These are phyloP conservation scores for Chaunax sp. DNA, from an alignment of 2,797 vertebrate species.

Conservation along the genomic window DNA sequence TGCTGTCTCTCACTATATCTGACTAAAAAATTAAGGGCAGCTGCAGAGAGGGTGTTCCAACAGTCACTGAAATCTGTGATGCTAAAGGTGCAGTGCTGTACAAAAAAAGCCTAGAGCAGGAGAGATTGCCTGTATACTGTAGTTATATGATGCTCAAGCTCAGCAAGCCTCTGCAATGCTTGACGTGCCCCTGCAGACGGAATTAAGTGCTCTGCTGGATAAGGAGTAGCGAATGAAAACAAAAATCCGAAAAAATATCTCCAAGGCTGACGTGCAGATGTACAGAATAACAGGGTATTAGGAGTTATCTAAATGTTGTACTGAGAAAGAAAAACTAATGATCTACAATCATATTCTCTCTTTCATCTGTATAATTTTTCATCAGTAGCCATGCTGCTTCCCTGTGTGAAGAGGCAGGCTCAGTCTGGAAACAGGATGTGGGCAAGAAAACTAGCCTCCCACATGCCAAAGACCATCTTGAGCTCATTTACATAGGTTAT, in stretches of 20 bases:
- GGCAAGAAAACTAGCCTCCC: slow-evolving; percentile 75
- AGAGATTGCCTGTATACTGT: slow-evolving; percentile 6
- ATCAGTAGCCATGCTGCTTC: slow-evolving; percentile 36
- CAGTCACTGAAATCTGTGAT: slow-evolving; percentile 24
- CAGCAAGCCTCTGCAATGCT: slow-evolving; percentile 4
- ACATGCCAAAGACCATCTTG: slow-evolving; percentile 75
- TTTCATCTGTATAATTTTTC: slow-evolving; percentile 48
- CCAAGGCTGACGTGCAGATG: background rate
- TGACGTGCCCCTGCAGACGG: slow-evolving; percentile 4
- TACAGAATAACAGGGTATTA: background rate
- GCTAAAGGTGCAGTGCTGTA: no score
- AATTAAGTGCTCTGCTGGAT: background rate
- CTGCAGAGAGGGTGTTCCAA: slow-evolving; percentile 32
- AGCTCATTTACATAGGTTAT: slow-evolving; percentile 72
- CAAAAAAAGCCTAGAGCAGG: no score
- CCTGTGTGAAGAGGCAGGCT: slow-evolving; percentile 67
- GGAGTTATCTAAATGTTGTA: background rate
- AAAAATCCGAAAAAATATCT: background rate
- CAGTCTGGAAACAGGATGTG: slow-evolving; percentile 80
- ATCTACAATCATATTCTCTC: slow-evolving; percentile 25
- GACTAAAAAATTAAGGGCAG: slow-evolving; percentile 36
- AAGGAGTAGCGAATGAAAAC: background rate
- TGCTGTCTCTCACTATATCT: slow-evolving; percentile 35
- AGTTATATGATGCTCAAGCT: slow-evolving; percentile 4
- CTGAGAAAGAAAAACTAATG: slow-evolving; percentile 18